Evolutionary conservation across 2,113 vertebrate genomes (phyloP).

Genomic region (Zapus hudsonius): DNA sequence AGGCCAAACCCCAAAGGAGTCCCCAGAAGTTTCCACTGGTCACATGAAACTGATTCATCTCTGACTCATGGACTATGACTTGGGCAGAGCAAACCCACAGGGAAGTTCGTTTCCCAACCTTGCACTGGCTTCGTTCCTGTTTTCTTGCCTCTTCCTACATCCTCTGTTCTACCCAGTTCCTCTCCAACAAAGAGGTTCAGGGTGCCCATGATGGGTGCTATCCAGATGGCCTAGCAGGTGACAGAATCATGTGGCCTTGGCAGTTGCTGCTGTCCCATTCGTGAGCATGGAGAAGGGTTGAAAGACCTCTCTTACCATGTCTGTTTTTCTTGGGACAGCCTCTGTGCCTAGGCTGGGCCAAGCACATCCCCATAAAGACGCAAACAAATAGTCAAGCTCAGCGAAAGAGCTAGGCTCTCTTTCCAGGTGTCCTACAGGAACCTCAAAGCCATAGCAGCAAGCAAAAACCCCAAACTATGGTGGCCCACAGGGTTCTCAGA

Average conservation of each 20-base stretch:
- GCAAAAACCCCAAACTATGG: background rate
- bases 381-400: background rate
- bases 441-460: background rate
- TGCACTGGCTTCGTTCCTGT: background rate
- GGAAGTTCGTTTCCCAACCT: background rate
- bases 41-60: background rate
- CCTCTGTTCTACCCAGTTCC: background rate
- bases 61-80: background rate
- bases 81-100: background rate
- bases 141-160: background rate
- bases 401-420: conserved; percentile 12
- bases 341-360: background rate
- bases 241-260: background rate
- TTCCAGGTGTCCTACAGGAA: background rate
- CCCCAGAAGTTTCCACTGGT: background rate
- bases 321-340: background rate
- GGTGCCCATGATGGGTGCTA: background rate
- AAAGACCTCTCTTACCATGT: background rate
- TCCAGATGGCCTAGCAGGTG: background rate
- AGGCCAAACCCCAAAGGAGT: background rate
- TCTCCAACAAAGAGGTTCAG: background rate
- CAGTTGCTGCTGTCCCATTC: background rate
- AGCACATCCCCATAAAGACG: background rate
- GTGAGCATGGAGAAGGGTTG: background rate
- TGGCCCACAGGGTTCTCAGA: background rate